Base-by-base conservation (phyloP, 2,888 invertebrate genomes). In the Drosophila prostipennis region DNA sequence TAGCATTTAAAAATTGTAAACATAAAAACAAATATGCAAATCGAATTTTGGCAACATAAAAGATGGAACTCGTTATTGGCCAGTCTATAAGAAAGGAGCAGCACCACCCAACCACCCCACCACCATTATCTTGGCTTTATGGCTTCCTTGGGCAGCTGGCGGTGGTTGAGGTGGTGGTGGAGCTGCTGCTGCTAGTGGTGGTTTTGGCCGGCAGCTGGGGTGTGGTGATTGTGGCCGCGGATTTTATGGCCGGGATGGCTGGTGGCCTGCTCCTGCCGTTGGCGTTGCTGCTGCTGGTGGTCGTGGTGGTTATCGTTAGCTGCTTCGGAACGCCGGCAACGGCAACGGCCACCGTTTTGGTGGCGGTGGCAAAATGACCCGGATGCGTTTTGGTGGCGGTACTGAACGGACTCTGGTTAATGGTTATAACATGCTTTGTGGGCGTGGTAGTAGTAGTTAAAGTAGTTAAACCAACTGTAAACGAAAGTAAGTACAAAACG, bases 351-450 rank as follows among this genome's bases (percentile, higher is more conserved):
- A 80, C 58, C 36, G 64, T 70, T 74, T 74, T 81, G 71, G 61
- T 68, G 52, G 76, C 70, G 55, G 60, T 70, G 54, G 74, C 76
- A 56, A 78, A 63, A 69, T 70, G 54, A 72, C 77, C 46, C 34
- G 87, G 79, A 60, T 77, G 77, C 77, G 75, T 53, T 37, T 70
- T 74, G 73, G 61, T 77, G 68, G 67, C 68, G 40, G 46, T 48
- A 16, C 63, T 76, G 74, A 75, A 78, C 83, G 87, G 83, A 77
- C 76, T 86, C 72, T 88, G 78, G 78, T 84, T 84, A 88, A 87
- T 89, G 75, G 86, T 93, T 93, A 94, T 94, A 96, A 95, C 94
- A 96, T 96, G 96, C 96, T 96, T 89, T 95, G 96, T 95, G 94
- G 96, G 96, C 96, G 95, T 95, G 96, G 70, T 78, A 79, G 81